A percentile compares a stretch with the other conserved stretches of the same genome.
Evolutionary conservation across 2,888 invertebrate genomes (phyloP).

Genomic region (Apamea monoglypha): DNA sequence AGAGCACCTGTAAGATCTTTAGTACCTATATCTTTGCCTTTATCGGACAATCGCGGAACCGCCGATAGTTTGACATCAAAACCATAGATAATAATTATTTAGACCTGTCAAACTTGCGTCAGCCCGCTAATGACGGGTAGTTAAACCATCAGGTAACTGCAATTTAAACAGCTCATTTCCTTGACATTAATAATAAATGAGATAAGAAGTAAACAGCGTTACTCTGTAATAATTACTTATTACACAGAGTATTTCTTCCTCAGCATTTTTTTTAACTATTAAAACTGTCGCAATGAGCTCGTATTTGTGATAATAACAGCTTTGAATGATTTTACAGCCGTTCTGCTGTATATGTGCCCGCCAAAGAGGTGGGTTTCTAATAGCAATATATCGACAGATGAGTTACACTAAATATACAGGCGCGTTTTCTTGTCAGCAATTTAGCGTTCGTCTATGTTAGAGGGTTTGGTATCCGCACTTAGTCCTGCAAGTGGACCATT

Average conservation of each 20-base stretch:
- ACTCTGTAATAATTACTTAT: neutral
- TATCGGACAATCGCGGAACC: neutral
- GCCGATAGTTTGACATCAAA: too few relatives aligned
- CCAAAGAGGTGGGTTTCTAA: neutral
- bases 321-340: neutral
- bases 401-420: neutral
- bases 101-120: constrained; percentile 8
- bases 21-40: neutral
- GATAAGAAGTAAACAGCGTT: neutral
- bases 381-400: neutral
- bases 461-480: too few relatives aligned
- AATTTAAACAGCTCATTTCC: constrained; percentile 19
- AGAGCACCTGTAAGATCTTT: neutral
- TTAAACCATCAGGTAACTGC: constrained; percentile 10
- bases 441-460: too few relatives aligned
- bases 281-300: neutral
- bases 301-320: neutral
- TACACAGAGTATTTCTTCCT: neutral
- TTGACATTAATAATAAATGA: constrained; percentile 13
- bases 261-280: neutral
- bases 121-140: neutral
- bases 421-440: too few relatives aligned
- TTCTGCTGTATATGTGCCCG: neutral
- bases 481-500: too few relatives aligned
- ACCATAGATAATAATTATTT: neutral